Evolutionary conservation across 1,140 invertebrate species (phyloP).

Genomic region (Micrasema longulum): DNA sequence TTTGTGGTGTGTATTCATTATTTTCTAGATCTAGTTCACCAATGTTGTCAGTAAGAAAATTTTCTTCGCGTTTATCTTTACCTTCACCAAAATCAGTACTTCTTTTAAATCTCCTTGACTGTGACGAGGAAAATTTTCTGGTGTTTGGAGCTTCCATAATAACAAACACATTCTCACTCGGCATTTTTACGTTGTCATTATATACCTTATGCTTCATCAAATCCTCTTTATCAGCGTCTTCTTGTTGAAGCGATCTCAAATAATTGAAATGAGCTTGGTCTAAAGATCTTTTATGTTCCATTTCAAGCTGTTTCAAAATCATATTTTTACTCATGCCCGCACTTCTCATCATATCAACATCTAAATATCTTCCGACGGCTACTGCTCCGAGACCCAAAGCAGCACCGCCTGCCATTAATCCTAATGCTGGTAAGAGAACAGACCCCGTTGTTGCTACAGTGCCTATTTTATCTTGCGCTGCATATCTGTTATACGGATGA

Average conservation of each 20-base stretch:
- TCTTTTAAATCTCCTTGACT: slow-evolving; percentile 46
- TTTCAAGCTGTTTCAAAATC: slow-evolving; percentile 63
- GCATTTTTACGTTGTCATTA: slow-evolving; percentile 67
- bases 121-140: neutral
- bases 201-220: slow-evolving; percentile 63
- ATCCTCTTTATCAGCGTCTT: slow-evolving; percentile 64
- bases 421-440: slow-evolving; percentile 78
- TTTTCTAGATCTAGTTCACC: slow-evolving; percentile 38
- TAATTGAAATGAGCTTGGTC: slow-evolving; percentile 56
- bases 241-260: slow-evolving; percentile 56
- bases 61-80: slow-evolving; percentile 33
- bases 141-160: slow-evolving; percentile 62
- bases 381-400: slow-evolving; percentile 82
- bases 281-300: slow-evolving; percentile 72
- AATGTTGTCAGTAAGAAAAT: slow-evolving; percentile 36
- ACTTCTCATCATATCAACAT: slow-evolving; percentile 73
- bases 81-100: slow-evolving; percentile 38
- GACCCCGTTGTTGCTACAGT: slow-evolving; percentile 66
- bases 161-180: slow-evolving; percentile 65
- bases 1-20: slow-evolving; percentile 39
- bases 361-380: slow-evolving; percentile 79
- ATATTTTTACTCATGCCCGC: slow-evolving; percentile 61
- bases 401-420: slow-evolving; percentile 81
- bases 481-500: slow-evolving; percentile 59
- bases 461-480: slow-evolving; percentile 80